Evolutionary conservation across 2,797 vertebrate genomes (phyloP), one percentile per base, ranked within the genome.

Genomic region (Girardinus metallicus): DNA sequence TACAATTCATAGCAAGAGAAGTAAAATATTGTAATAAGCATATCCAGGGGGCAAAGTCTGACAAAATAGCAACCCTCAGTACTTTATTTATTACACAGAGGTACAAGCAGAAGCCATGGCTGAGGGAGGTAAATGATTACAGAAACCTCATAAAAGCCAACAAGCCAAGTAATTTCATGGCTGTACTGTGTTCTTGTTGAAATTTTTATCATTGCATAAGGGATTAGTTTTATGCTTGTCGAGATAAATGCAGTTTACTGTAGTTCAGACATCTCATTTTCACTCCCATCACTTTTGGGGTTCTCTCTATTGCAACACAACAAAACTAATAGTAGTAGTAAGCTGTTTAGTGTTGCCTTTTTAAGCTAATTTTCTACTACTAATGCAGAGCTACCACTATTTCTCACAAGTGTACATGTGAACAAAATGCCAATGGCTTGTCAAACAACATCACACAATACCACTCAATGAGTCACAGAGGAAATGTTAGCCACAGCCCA

Each of bases 31-130:
- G 44, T 18, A 26, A 81, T 49, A 34, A 73, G 5, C 11, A 71
- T 26, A 6, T 18, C 76, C 13, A 23, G 47, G 51, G 81, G 72
- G n/a, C 83, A 90, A 92, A 91, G 90, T 93, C 83, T 84, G 21
- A 43, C 49, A 41, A n/a, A 75, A 86, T 21, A 15, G n/a, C 49
- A 60, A 16, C 8, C 51, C 18, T 76, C 7, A 31, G 72, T 75
- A 51, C 68, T 72, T 77, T 36, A 80, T 70, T 77, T 73, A 82
- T 74, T 44, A 77, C 46, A 34, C 49, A 84, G 57, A 87, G 44
- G 68, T 74, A 81, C 55, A 80, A 29, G 43, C 29, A 47, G 8
- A 9, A 4, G 3, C 1, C 72, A 55, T 43, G 76, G 34, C 71
- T 3, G 70, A 64, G 49, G 73, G 34, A 4, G 34, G 18, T 82